Evolutionary conservation across 2,797 vertebrate species (phyloP).

Genomic region (Lophotriccus pileatus): DNA sequence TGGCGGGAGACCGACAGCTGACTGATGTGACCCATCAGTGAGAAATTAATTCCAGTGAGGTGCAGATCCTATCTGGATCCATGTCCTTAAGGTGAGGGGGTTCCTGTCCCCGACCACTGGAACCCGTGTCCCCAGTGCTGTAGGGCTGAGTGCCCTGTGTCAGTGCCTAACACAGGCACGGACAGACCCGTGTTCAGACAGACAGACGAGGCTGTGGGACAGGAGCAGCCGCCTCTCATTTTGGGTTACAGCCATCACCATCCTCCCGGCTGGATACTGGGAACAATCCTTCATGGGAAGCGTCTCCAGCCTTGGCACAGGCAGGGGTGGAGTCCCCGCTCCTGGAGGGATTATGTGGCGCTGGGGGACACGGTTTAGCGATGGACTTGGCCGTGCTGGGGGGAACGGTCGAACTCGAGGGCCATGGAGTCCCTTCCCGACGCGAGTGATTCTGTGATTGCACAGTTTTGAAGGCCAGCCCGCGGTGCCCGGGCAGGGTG

Average conservation of each 20-base stretch:
- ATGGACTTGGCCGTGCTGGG: too few species aligned
- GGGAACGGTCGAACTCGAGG: not conserved
- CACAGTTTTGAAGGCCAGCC: too few species aligned
- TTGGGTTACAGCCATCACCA: not conserved
- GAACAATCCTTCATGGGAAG: rapidly evolving
- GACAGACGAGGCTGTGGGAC: not conserved
- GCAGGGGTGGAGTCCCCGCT: not conserved
- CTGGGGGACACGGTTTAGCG: rapidly evolving
- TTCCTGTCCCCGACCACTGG: rapidly evolving
- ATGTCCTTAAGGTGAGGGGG: rapidly evolving
- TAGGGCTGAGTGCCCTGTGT: rapidly evolving
- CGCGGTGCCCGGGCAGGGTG: too few species aligned
- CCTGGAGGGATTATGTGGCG: not conserved
- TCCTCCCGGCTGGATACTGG: rapidly evolving
- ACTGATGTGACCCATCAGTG: not conserved
- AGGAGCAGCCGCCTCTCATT: rapidly evolving
- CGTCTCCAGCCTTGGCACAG: not conserved
- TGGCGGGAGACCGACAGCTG: rapidly evolving
- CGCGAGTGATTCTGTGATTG: rapidly evolving
- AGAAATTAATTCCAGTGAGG: not conserved
- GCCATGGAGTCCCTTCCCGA: not conserved
- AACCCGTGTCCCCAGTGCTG: not conserved
- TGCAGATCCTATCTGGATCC: not conserved
- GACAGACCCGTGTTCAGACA: not conserved
- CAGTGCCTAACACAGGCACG: not conserved